Evolutionary conservation across 1,140 invertebrate genomes (phyloP), one percentile per base, ranked within the genome.

Genomic region (Tetramorium alpestre): DNA sequence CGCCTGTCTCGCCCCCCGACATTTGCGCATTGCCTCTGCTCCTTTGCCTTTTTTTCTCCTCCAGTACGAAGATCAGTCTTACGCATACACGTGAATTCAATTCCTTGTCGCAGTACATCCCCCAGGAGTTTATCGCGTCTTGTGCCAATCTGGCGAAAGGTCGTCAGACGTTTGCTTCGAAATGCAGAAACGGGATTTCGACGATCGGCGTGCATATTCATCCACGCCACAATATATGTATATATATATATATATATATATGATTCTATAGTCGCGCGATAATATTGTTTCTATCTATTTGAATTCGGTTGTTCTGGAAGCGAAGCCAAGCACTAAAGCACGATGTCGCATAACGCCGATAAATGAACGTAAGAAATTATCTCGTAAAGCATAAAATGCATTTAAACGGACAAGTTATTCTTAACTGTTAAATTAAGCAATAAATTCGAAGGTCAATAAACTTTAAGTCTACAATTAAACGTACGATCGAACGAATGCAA

Each of bases 81-180:
- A 84, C 89, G 85, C 85, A 70, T 81, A 85, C 91, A 92, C 94
- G 94, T 93, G 92, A 94, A 95, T 95, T 94, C 93, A 93, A 94
- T 94, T 94, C 90, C 90, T 89, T 86, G 90, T 90, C 91, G 90
- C 85, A 69, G 65, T n/a, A 76, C 87, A 70, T 87, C 87, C 75
- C 82, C 86, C 6, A 76, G 47, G 86, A 93, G 91, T 92, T 94
- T 94, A 94, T 94, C 92, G 89, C 92, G 88, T 94, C 93, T 94
- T 90, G 89, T 91, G 91, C 90, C 91, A 94, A 94, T 94, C 92
- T 92, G 78, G n/a, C 38, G 64, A 78, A 89, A 91, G 92, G 81
- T 91, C 75, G 82, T 62, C 72, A 65, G 22, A 25, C 47, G 56
- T 51, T 47, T 22, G 13, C 70, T 62, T 75, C 44, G 28, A 65